Percentiles rank a stretch among this genome's conserved stretches.
Conservation (phyloP, 2,888 invertebrate species). For the Eumerus sabulonum region DNA sequence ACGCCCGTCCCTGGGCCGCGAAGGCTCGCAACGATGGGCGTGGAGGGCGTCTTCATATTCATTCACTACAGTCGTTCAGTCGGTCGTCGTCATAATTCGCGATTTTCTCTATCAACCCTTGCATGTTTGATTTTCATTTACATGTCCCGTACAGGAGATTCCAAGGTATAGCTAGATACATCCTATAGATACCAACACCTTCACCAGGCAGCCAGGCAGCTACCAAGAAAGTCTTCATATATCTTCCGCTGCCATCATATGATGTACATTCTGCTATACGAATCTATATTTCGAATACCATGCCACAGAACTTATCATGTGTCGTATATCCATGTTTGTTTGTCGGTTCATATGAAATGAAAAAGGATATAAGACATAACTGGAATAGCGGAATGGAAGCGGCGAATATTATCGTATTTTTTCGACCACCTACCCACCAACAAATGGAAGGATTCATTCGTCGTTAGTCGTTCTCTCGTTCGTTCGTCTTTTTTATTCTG, state of each 20-base stretch:
- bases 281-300: constrained; percentile 59
- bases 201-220: neutral
- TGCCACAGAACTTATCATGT: constrained; percentile 1
- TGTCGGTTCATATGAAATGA: constrained; percentile 5
- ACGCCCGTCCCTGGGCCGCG: constrained; percentile 32
- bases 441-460: constrained; percentile 45
- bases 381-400: constrained; percentile 44
- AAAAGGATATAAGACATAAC: constrained; percentile 10
- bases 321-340: no score
- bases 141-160: constrained; percentile 71
- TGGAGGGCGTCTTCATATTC: constrained; percentile 60
- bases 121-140: constrained; percentile 79
- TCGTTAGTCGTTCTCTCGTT: no score
- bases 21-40: constrained; percentile 63
- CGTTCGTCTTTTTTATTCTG: no score
- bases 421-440: constrained; percentile 69
- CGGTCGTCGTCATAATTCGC: constrained; percentile 72
- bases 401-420: constrained; percentile 65
- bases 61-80: constrained; percentile 29
- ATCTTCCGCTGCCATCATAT: constrained; percentile 56
- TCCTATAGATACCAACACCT: constrained; percentile 35
- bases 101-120: constrained; percentile 77
- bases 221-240: constrained; percentile 46
- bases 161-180: constrained; percentile 42
- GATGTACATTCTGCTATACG: constrained; percentile 35